Conservation (phyloP, 2,797 vertebrate species). For the Monodelphis domestica region DNA sequence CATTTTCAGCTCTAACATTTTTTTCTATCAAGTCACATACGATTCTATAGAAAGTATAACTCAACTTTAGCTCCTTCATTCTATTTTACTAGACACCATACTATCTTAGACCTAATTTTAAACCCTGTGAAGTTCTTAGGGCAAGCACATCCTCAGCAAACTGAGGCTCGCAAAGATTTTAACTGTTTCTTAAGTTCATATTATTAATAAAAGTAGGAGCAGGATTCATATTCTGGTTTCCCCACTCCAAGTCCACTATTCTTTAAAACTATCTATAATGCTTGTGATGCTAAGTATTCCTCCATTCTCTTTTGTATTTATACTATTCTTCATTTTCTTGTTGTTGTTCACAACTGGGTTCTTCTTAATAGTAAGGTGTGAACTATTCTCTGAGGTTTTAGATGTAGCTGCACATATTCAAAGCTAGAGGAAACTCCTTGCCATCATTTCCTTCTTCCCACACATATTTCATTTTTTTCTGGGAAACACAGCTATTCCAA, state of each 20-base stretch:
- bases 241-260: background rate
- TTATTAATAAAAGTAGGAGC: background rate
- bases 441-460: background rate
- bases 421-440: background rate
- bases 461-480: background rate
- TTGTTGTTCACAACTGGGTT: background rate
- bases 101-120: background rate
- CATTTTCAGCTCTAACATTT: background rate
- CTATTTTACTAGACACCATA: background rate
- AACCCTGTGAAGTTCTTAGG: background rate
- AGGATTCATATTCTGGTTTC: background rate
- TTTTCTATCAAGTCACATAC: background rate
- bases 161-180: background rate
- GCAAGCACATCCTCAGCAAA: background rate
- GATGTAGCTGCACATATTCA: background rate
- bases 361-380: background rate
- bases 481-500: background rate
- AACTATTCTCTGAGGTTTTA: background rate
- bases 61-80: background rate
- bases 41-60: background rate
- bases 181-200: background rate
- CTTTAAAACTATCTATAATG: background rate
- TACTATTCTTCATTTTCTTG: background rate
- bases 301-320: background rate
- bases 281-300: background rate